Evolutionary conservation across 2,797 vertebrate genomes (phyloP).

Genomic region (Microchirus variegatus): DNA sequence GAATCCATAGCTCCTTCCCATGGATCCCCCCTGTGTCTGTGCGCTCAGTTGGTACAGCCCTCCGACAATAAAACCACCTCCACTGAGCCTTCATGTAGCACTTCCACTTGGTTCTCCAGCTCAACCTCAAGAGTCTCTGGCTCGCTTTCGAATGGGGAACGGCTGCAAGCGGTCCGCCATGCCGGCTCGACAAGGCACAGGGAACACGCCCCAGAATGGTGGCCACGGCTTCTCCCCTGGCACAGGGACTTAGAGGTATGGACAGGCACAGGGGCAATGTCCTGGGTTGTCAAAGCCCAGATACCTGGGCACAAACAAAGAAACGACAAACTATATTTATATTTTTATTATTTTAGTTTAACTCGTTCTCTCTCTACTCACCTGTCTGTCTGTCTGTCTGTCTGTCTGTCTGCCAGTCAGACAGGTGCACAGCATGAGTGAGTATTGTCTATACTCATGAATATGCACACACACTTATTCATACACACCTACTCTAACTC

Average conservation of each 20-base stretch:
- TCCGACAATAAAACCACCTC: constrained; percentile 97
- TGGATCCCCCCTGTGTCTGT: constrained; percentile 81
- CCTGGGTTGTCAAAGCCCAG: constrained; percentile 46
- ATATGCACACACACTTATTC: constrained; percentile 29
- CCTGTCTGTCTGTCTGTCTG: constrained; percentile 50
- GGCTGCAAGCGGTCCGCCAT: constrained; percentile 60
- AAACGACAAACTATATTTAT: constrained; percentile 31
- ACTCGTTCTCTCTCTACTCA: constrained; percentile 46
- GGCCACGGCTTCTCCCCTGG: constrained; percentile 48
- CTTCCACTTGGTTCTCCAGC: constrained; percentile 70
- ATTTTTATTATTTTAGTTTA: constrained; percentile 3
- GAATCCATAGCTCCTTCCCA: constrained; percentile 80
- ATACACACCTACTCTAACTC: constrained; percentile 12
- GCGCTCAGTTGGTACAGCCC: constrained; percentile 91
- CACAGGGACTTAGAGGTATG: constrained; percentile 33
- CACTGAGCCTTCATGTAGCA: constrained; percentile 93
- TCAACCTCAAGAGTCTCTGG: constrained; percentile 47
- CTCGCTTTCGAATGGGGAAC: constrained; percentile 39
- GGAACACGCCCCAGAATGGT: constrained; percentile 77
- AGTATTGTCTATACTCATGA: constrained; percentile 73
- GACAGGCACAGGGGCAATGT: constrained; percentile 20
- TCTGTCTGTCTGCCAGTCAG: constrained; percentile 48
- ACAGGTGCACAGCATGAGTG: constrained; percentile 70
- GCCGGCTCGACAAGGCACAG: constrained; percentile 63
- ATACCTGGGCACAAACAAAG: constrained; percentile 53